Conservation (phyloP, 2,113 vertebrate genomes). For the Eonycteris spelaea region DNA sequence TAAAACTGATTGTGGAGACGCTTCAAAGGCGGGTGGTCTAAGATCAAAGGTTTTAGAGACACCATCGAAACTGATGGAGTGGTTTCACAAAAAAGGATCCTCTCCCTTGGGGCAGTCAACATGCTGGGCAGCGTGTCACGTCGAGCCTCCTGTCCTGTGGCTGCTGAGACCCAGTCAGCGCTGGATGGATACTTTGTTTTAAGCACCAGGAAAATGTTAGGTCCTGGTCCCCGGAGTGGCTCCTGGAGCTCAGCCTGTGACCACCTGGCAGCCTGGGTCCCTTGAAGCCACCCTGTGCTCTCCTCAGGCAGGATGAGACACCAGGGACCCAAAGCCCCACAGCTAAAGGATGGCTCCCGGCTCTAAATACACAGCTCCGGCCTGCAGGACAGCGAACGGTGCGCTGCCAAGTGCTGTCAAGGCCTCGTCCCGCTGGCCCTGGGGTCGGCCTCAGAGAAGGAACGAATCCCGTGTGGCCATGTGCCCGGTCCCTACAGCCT, state of each 20-base stretch:
- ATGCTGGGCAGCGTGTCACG: background rate
- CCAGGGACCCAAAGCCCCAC: background rate
- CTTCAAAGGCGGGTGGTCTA: too few relatives aligned
- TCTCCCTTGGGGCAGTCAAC: background rate
- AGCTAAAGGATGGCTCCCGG: background rate
- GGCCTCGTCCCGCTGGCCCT: background rate
- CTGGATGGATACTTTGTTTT: background rate
- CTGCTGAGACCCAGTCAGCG: background rate
- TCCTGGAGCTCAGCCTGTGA: background rate
- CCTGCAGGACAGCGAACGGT: background rate
- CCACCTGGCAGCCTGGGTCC: too few relatives aligned
- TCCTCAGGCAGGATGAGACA: background rate
- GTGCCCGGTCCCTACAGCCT: too few relatives aligned
- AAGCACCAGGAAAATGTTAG: background rate
- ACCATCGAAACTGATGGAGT: background rate
- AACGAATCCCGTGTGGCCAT: too few relatives aligned
- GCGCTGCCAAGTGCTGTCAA: background rate
- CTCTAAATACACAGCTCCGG: background rate
- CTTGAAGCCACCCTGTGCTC: background rate
- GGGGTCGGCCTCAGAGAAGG: background rate
- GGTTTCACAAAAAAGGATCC: background rate
- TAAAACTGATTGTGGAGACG: background rate
- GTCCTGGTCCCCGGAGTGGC: too few relatives aligned
- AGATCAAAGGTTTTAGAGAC: background rate
- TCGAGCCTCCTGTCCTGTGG: background rate